These are phyloP conservation scores for Anadara kagoshimensis DNA, from an alignment of 1,140 invertebrate genomes.

Conservation along the genomic window DNA sequence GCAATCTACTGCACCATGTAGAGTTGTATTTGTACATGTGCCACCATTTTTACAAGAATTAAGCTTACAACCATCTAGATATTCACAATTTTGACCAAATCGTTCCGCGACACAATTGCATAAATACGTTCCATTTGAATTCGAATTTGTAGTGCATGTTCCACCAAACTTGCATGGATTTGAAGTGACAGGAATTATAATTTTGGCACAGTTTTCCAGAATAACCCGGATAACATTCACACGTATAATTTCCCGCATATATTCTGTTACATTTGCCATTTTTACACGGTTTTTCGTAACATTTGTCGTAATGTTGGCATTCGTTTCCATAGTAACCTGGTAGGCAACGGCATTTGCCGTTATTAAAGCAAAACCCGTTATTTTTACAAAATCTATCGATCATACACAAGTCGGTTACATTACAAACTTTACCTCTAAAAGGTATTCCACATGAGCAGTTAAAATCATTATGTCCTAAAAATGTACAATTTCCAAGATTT, in stretches of 20 bases:
- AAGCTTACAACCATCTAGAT: slow-evolving; percentile 42
- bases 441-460: slow-evolving; percentile 91
- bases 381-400: slow-evolving; percentile 49
- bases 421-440: slow-evolving; percentile 78
- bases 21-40: slow-evolving; percentile 43
- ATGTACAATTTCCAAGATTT: slow-evolving; percentile 64
- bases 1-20: slow-evolving; percentile 50
- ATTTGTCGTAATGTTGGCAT: slow-evolving; percentile 76
- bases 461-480: slow-evolving; percentile 26
- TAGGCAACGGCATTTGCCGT: slow-evolving; percentile 89
- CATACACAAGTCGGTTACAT: slow-evolving; percentile 48
- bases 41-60: slow-evolving; percentile 55
- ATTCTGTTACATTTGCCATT: slow-evolving; percentile 48
- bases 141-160: slow-evolving; percentile 22
- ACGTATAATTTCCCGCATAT: slow-evolving; percentile 52
- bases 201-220: slow-evolving; percentile 64
- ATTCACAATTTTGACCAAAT: slow-evolving; percentile 51
- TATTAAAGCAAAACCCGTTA: slow-evolving; percentile 66
- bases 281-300: slow-evolving; percentile 37
- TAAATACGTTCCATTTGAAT: slow-evolving; percentile 25
- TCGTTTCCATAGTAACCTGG: slow-evolving; percentile 76
- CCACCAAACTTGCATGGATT: slow-evolving; percentile 59
- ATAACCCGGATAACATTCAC: slow-evolving; percentile 65
- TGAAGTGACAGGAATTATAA: slow-evolving; percentile 65
- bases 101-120: slow-evolving; percentile 56